Conservation (phyloP, 2,797 vertebrate species). For the Myotis myotis region DNA sequence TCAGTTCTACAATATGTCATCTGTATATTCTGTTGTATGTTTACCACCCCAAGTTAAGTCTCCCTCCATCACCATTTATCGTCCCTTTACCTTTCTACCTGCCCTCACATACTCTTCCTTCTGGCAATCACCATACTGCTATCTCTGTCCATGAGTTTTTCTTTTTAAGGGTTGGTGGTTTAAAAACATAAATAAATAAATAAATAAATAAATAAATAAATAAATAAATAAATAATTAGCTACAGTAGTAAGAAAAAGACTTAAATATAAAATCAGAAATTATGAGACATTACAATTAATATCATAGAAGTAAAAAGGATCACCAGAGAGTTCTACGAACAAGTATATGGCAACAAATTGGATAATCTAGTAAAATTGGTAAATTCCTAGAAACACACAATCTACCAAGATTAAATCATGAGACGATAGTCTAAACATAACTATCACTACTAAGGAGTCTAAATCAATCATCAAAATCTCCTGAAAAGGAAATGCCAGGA, state of each 20-base stretch:
- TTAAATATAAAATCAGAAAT: neutral
- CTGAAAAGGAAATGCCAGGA: neutral
- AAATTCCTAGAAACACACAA: neutral
- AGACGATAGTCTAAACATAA: neutral
- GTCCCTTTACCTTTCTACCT: neutral
- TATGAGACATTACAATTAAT: neutral
- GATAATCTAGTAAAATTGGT: neutral
- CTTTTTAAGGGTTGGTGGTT: neutral
- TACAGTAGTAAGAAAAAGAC: neutral
- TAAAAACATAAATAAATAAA: neutral
- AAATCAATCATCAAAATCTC: neutral
- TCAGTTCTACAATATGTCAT: neutral
- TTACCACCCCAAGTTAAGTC: neutral
- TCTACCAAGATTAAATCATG: neutral
- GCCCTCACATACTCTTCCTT: neutral
- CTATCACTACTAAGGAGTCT: neutral
- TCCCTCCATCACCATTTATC: neutral
- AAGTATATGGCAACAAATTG: neutral
- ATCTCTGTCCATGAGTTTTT: neutral
- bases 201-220: accelerated
- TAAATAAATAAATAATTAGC: neutral
- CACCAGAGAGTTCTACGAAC: neutral
- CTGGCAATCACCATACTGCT: neutral
- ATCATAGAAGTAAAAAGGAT: neutral
- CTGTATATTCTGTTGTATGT: neutral